Base-by-base conservation (phyloP, 2,888 invertebrate species). In the Lasioglossum calceatum region DNA sequence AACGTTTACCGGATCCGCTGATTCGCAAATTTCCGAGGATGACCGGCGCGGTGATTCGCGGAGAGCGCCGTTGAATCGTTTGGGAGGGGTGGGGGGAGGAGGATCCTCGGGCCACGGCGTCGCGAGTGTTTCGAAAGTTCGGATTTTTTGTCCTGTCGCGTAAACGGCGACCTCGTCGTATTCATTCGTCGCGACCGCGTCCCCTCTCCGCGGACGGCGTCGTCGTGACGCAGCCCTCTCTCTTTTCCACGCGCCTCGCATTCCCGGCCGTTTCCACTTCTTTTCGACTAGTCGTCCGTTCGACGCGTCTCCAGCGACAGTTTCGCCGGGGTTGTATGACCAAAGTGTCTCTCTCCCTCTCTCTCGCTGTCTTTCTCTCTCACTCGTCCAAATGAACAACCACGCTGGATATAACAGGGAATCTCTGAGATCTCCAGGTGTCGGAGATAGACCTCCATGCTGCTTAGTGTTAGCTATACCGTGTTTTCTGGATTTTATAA, bases 201-300 rank as follows among this genome's bases (percentile, higher is more conserved):
- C 82, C 77, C 85, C 75, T 39, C 72, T 27, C 77, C 71, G 79
- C 36, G 27, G 27, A 27, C 27, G 86, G 81, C 75, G 81, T 84
- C 75, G 81, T 84, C 76, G 84, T 85, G 83, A 86, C 86, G 82
- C 67, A 80, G 82, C 80, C 90, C 90, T 90, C 86, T 90, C 90
- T 90, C 88, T 86, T 85, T 86, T 81, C 84, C 83, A 85, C 87
- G 81, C 85, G 80, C 82, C 84, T 90, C 85, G 88, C 89, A 87
- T 90, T 90, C 88, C 85, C 84, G 84, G 67, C 81, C 77, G 85
- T 82, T 88, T 85, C 88, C 89, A 88, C 88, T 87, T 84, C 85
- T 90, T 85, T 86, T 85, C 84, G 82, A 82, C 79, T 76, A 76
- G 75, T 64, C 78, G 79, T 36, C 67, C 50, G 80, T 79, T 82